Evolutionary conservation across 1,140 invertebrate genomes (phyloP).

Genomic region (Eurosta solidaginis): DNA sequence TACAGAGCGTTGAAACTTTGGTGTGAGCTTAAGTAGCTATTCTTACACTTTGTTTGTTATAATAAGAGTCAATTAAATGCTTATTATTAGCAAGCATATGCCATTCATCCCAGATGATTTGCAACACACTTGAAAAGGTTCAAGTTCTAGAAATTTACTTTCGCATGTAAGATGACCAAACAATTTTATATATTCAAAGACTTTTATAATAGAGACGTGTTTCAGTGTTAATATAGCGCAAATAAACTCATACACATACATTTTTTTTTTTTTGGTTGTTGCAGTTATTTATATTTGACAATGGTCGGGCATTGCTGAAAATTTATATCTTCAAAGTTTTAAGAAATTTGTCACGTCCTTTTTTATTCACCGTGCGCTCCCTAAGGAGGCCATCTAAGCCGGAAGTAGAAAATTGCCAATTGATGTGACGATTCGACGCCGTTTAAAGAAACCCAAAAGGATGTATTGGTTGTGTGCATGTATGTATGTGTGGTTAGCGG

Average conservation of each 20-base stretch:
- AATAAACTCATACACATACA: neutral
- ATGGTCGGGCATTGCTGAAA: slow-evolving; percentile 11
- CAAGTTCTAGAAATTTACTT: too few species aligned
- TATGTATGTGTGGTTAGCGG: neutral
- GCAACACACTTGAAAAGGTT: too few species aligned
- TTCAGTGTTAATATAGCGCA: neutral
- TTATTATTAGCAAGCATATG: too few species aligned
- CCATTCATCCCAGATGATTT: too few species aligned
- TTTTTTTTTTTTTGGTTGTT: neutral
- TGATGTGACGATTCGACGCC: neutral
- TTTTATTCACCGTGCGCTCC: neutral
- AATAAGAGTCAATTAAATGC: too few species aligned
- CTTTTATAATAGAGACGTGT: neutral
- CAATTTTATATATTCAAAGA: neutral
- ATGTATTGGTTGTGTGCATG: too few species aligned
- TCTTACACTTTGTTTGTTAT: too few species aligned
- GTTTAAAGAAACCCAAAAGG: too few species aligned
- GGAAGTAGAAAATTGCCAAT: slow-evolving; percentile 22
- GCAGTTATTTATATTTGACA: neutral
- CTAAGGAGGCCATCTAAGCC: neutral
- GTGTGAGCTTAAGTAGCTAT: too few species aligned
- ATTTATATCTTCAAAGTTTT: neutral
- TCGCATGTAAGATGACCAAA: neutral
- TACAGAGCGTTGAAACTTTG: too few species aligned
- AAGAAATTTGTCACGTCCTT: slow-evolving; percentile 15